phyloP scores from a whole-genome alignment of 2,888 invertebrate species.

The Tuberolachnus salignus region DNA sequence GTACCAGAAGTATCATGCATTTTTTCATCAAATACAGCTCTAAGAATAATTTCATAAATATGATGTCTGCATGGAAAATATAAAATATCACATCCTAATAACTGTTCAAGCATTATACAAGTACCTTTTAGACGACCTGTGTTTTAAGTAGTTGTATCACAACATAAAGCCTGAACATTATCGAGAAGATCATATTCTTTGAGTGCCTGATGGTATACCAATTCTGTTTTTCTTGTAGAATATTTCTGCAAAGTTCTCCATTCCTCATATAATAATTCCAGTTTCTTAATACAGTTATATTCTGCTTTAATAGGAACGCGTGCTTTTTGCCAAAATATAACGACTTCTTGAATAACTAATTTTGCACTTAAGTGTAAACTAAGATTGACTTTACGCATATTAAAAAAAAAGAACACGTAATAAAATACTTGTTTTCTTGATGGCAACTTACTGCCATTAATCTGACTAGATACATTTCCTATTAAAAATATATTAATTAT shows the following conservation, averaged over 20 bases:
- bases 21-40: too few species aligned
- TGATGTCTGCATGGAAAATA: too few species aligned
- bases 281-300: slow-evolving; percentile 20
- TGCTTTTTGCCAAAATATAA: slow-evolving; percentile 39
- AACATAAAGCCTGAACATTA: too few species aligned
- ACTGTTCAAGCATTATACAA: too few species aligned
- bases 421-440: neutral
- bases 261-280: slow-evolving; percentile 23
- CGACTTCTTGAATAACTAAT: slow-evolving; percentile 8
- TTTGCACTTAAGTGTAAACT: slow-evolving; percentile 20
- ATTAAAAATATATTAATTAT: neutral
- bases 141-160: too few species aligned
- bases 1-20: too few species aligned
- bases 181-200: too few species aligned
- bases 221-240: neutral
- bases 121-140: too few species aligned
- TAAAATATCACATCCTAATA: too few species aligned
- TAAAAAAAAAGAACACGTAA: slow-evolving; percentile 24
- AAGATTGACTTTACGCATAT: slow-evolving; percentile 21
- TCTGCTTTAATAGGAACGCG: slow-evolving; percentile 11
- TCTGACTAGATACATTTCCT: neutral
- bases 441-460: neutral
- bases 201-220: too few species aligned
- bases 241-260: slow-evolving; percentile 26
- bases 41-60: too few species aligned